phyloP scores from a whole-genome alignment of 2,888 invertebrate species.

The Hipparchia semele region DNA sequence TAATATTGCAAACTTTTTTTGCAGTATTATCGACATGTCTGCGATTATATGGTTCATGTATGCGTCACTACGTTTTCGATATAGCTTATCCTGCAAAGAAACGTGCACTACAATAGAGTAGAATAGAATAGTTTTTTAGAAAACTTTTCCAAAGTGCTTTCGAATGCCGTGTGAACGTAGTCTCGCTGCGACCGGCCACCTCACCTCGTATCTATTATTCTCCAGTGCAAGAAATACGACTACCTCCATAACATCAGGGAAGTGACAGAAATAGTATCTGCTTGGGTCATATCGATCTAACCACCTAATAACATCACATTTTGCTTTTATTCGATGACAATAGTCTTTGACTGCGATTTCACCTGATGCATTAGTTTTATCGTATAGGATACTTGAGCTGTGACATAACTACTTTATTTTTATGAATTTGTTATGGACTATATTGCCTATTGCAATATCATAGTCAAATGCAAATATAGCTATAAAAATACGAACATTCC shows the following conservation, averaged over 20 bases:
- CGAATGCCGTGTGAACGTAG: too few relatives aligned
- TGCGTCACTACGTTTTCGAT: too few relatives aligned
- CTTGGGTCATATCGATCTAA: not conserved
- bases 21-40: too few relatives aligned
- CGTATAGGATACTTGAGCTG: not conserved
- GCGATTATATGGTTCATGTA: too few relatives aligned
- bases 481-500: not conserved
- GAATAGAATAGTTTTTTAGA: too few relatives aligned
- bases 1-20: too few relatives aligned
- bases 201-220: slow-evolving; percentile 37
- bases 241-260: not conserved
- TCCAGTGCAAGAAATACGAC: not conserved
- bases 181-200: slow-evolving; percentile 41
- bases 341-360: too few relatives aligned
- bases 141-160: too few relatives aligned
- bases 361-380: not conserved
- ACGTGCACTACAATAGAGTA: too few relatives aligned
- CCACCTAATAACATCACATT: not conserved
- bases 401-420: not conserved
- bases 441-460: not conserved
- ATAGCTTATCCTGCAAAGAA: too few relatives aligned
- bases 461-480: not conserved
- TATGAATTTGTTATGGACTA: not conserved
- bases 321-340: too few relatives aligned
- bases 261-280: slow-evolving; percentile 17